A percentile compares a stretch with the other conserved stretches of the same genome.
These are phyloP conservation scores for Thaumatotibia leucotreta DNA, from an alignment of 1,140 invertebrate genomes.

Conservation along the genomic window DNA sequence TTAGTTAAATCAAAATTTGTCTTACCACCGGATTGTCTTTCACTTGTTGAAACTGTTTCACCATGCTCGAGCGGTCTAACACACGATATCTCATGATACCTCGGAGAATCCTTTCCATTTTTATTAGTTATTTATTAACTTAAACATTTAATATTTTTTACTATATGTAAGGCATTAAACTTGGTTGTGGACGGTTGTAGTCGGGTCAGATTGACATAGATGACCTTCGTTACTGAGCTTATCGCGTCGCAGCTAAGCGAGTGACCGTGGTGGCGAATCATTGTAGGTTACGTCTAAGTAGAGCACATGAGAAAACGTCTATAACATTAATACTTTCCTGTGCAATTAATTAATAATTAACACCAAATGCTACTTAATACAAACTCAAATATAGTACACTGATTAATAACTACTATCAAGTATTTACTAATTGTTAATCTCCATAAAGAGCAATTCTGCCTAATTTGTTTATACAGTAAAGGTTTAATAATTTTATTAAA, in stretches of 20 bases:
- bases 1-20: no score
- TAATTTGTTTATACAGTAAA: no score
- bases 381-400: neutral
- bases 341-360: no score
- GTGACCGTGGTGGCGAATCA: slow-evolving; percentile 15
- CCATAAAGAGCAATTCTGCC: neutral
- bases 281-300: slow-evolving; percentile 12
- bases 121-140: slow-evolving; percentile 4
- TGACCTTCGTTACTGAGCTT: slow-evolving; percentile 67
- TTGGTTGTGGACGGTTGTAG: neutral
- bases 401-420: neutral
- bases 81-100: slow-evolving; percentile 93
- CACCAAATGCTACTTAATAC: neutral
- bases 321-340: slow-evolving; percentile 6
- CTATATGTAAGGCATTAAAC: neutral
- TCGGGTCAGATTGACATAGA: slow-evolving; percentile 51
- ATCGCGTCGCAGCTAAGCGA: slow-evolving; percentile 37
- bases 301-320: neutral
- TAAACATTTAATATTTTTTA: neutral
- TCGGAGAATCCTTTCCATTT: slow-evolving; percentile 90
- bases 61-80: slow-evolving; percentile 88
- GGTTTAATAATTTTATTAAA: no score
- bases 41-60: slow-evolving; percentile 92
- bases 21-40: slow-evolving; percentile 91
- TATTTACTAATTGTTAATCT: no score